Evolutionary conservation across 2,113 vertebrate species (phyloP), one percentile per base, ranked within the genome.

Genomic region (Scortum barcoo): DNA sequence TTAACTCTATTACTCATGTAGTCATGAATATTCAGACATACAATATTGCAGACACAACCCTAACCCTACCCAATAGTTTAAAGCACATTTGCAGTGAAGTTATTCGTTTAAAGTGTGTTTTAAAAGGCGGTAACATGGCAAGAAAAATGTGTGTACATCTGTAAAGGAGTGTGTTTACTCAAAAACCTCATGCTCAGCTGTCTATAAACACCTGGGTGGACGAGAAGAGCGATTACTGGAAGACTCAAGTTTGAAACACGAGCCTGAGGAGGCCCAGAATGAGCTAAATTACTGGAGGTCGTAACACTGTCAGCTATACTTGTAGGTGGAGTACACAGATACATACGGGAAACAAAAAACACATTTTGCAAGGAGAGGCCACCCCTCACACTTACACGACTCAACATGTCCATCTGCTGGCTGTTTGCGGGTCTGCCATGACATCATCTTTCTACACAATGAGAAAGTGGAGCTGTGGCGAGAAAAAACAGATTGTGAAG

Each of bases 371-470:
- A n/a, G n/a, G 51, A 50, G 40, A 62, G 58, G 12, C 42, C 80
- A 28, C 11, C 19, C 56, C 24, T 75, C 50, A 11, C 2, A 42
- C 3, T 36, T 22, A 19, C 20, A 13, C 20, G 24, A 77, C 88
- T 92, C 88, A 85, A 81, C 56, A 78, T 62, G 58, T 75, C 92
- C 91, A 85, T 81, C 91, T 93, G 76, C 80, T 93, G 93, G 91
- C 69, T 30, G 56, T 10, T 67, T 3, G 22, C 7, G 68, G 68
- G 6, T 58, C 78, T 89, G 81, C 76, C 30, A 89, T 82, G 92
- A 90, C 20, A 20, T 84, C 87, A 89, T 72, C 63, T 58, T 63
- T n/a, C 46, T 4, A 14, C 63, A 60, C 56, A 48, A 56, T 24
- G 13, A 26, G 20, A 30, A 42, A 1, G 0, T 2, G 30, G 30